Evolutionary conservation across 1,140 invertebrate genomes (phyloP).

Genomic region (Cyclargus thomasi): DNA sequence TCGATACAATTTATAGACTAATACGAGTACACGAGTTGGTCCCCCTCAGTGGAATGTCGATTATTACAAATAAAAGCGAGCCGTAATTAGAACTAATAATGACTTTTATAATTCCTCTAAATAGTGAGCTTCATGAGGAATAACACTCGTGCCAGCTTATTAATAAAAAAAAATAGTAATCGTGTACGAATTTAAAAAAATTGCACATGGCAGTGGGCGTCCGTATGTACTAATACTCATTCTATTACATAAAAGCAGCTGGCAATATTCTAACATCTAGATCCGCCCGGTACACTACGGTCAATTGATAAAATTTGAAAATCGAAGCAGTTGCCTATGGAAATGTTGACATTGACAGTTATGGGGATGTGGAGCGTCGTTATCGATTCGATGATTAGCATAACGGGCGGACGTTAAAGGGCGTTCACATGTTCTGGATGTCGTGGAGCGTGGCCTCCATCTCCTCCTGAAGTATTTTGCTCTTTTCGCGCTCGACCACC

Average conservation of each 20-base stretch:
- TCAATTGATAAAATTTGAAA: neutral
- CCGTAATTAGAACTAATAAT: neutral
- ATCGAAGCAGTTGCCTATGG: neutral
- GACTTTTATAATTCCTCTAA: conserved; percentile 24
- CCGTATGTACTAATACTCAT: conserved; percentile 57
- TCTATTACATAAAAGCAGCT: conserved; percentile 67
- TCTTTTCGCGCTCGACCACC: conserved; percentile 94
- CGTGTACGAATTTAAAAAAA: conserved; percentile 61
- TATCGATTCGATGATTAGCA: conserved; percentile 38
- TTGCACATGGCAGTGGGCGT: conserved; percentile 69
- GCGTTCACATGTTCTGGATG: conserved; percentile 98
- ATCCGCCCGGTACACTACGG: conserved; percentile 47
- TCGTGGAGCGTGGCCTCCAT: conserved; percentile 99
- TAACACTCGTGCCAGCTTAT: conserved; percentile 50
- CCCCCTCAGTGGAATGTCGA: conserved; percentile 18
- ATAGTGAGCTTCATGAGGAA: conserved; percentile 53
- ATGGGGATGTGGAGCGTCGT: conserved; percentile 21
- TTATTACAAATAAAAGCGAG: conserved; percentile 10
- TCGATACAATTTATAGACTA: conserved; percentile 16
- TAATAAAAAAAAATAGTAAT: conserved; percentile 56
- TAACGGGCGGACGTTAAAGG: conserved; percentile 35
- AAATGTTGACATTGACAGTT: conserved; percentile 22
- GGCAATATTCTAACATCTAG: conserved; percentile 66
- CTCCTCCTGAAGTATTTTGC: conserved; percentile 97
- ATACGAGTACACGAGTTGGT: conserved; percentile 14